Conservation (phyloP, 2,888 invertebrate species). For the Sphinx pinastri region DNA sequence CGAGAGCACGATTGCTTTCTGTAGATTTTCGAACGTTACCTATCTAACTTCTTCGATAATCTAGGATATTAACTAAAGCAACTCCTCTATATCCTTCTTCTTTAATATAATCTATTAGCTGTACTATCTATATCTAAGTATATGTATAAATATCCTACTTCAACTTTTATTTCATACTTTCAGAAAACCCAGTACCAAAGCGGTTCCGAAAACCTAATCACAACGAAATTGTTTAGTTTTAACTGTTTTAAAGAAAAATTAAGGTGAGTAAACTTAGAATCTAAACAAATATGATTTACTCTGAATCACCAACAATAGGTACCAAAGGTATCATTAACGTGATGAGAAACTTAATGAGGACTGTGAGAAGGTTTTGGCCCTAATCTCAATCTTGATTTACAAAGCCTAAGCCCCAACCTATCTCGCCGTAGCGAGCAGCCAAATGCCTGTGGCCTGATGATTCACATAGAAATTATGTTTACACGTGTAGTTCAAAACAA, state of each 20-base stretch:
- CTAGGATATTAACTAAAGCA: too few relatives aligned
- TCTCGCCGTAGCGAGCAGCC: too few relatives aligned
- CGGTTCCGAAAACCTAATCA: neutral
- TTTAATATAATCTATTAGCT: neutral
- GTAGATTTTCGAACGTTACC: too few relatives aligned
- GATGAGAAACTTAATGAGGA: neutral
- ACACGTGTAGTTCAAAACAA: conserved; percentile 20
- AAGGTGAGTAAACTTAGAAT: neutral
- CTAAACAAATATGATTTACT: too few relatives aligned
- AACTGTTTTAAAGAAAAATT: neutral
- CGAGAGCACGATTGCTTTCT: too few relatives aligned
- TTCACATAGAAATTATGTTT: conserved; percentile 10
- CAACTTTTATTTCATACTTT: neutral
- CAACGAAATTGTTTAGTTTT: neutral
- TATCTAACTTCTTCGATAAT: too few relatives aligned
- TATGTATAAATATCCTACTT: neutral
- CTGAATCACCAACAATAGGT: too few relatives aligned
- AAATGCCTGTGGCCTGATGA: neutral
- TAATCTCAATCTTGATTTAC: too few relatives aligned
- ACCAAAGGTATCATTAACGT: neutral
- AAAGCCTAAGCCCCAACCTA: too few relatives aligned
- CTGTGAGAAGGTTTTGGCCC: neutral
- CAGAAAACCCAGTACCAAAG: conserved; percentile 5
- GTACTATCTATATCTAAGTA: neutral
- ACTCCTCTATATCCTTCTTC: too few relatives aligned